These are phyloP conservation scores for Patiria pectinifera DNA, from an alignment of 53 echinoderm and acorn worm species.

Conservation along the genomic window DNA sequence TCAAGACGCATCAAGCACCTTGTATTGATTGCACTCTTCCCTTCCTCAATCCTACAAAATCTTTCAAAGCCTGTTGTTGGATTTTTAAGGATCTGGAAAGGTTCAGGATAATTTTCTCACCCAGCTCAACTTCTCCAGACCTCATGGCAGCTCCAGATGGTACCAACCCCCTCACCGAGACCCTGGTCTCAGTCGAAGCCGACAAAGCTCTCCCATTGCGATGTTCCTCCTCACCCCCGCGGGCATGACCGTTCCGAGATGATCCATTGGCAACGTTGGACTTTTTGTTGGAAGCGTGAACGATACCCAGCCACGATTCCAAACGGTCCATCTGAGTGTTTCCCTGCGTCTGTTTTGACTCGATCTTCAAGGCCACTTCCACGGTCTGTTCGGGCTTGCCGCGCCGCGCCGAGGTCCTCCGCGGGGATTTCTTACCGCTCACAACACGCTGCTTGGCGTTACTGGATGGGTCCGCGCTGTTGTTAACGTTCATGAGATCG, in stretches of 20 bases:
- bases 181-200: slow-evolving; percentile 64
- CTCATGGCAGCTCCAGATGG: slow-evolving; percentile 90
- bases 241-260: slow-evolving; percentile 27
- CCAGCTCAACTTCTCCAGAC: slow-evolving; percentile 89
- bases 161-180: slow-evolving; percentile 79
- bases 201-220: slow-evolving; percentile 60
- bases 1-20: too few relatives aligned
- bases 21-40: too few relatives aligned
- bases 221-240: slow-evolving; percentile 46
- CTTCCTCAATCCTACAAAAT: too few relatives aligned
- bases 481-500: slow-evolving; percentile 51
- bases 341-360: slow-evolving; percentile 26
- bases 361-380: slow-evolving; percentile 68
- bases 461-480: slow-evolving; percentile 54
- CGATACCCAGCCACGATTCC: slow-evolving; percentile 79
- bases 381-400: slow-evolving; percentile 34
- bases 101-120: slow-evolving; percentile 52
- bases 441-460: slow-evolving; percentile 3
- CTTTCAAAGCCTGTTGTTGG: not conserved
- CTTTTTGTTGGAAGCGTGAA: slow-evolving; percentile 52
- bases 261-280: slow-evolving; percentile 32
- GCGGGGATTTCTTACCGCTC: slow-evolving; percentile 21
- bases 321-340: slow-evolving; percentile 28
- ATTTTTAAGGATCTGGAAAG: too few relatives aligned
- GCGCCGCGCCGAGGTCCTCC: slow-evolving; percentile 40